Base-by-base conservation (phyloP, 2,797 vertebrate genomes). In the Bovichtus variegatus region DNA sequence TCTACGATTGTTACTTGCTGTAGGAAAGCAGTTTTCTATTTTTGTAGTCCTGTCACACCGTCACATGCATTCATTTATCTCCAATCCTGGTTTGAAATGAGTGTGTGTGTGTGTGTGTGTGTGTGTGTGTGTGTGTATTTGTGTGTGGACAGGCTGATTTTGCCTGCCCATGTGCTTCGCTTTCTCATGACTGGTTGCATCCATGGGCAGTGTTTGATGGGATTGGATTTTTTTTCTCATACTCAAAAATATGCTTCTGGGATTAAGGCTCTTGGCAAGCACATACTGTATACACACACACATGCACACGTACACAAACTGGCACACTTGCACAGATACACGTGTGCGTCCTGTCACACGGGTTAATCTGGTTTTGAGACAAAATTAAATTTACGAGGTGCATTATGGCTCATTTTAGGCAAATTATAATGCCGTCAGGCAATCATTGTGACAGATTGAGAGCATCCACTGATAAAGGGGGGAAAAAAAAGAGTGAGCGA, bases 361-460 rank as follows among this genome's bases (percentile, higher is more conserved):
- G 89, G 76, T 87, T 92, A 91, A 93, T 93, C 91, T 90, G 86
- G 80, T 93, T 93, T 92, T 83, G 84, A 83, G 82, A 87, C 83
- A 41, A 93, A 92, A 94, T 93, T 89, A 80, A 82, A 93, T 94
- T 93, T 89, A 91, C 73, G 74, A 85, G 78, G 78, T 71, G 74
- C 86, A 89, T 92, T 93, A 89, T 81, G 76, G 74, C 81, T 90
- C 86, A 90, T 84, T 93, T 94, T 93, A 88, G 87, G 71, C 82
- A 91, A 93, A 94, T 94, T 88, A 91, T 89, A 90, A 87, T 81
- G 77, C 76, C 58, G 78, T 84, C 81, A 83, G 76, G 86, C 83
- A 83, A 85, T 83, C 76, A 86, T 83, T 87, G 87, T 87, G 90
- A 93, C 92, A 94, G 91, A 93, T 88, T 90, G 91, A 90, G 89